Conservation (phyloP, 2,797 vertebrate genomes). For the Leptatherina wallacei region DNA sequence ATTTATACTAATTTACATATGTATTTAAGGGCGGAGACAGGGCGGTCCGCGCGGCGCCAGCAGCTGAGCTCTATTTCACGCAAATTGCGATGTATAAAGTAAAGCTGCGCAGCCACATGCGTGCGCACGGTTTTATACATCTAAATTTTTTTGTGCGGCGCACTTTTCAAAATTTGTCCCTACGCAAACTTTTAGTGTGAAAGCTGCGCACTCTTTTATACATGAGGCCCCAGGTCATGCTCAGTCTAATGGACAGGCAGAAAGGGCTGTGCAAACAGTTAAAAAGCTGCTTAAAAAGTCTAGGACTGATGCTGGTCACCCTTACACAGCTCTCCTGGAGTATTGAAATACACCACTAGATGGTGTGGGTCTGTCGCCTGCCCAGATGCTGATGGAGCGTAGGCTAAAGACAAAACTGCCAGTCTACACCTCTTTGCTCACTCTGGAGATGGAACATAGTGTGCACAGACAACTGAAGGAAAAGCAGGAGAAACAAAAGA, state of each 20-base stretch:
- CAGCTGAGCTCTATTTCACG: no score
- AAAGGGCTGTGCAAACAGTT: background rate
- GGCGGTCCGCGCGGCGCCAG: no score
- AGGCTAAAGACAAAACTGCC: slow-evolving; percentile 24
- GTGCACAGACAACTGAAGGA: background rate
- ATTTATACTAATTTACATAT: no score
- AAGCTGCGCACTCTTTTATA: no score
- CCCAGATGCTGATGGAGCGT: slow-evolving; percentile 18
- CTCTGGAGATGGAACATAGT: background rate
- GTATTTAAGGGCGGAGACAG: no score
- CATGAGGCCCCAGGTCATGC: background rate
- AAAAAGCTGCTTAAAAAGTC: slow-evolving; percentile 9
- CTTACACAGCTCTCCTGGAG: slow-evolving; percentile 13
- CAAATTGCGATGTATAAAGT: no score
- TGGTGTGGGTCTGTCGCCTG: slow-evolving; percentile 18
- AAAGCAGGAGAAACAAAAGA: background rate
- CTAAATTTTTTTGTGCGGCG: no score
- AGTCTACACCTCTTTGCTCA: background rate
- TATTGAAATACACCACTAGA: slow-evolving; percentile 28
- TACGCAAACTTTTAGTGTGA: no score
- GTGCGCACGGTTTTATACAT: no score
- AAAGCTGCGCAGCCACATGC: no score
- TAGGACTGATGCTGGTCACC: background rate
- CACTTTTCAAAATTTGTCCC: no score
- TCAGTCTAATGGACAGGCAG: background rate